Percentiles rank a stretch among this genome's conserved stretches.
Evolutionary conservation across 2,797 vertebrate species (phyloP).

Genomic region (Silurus aristotelis): DNA sequence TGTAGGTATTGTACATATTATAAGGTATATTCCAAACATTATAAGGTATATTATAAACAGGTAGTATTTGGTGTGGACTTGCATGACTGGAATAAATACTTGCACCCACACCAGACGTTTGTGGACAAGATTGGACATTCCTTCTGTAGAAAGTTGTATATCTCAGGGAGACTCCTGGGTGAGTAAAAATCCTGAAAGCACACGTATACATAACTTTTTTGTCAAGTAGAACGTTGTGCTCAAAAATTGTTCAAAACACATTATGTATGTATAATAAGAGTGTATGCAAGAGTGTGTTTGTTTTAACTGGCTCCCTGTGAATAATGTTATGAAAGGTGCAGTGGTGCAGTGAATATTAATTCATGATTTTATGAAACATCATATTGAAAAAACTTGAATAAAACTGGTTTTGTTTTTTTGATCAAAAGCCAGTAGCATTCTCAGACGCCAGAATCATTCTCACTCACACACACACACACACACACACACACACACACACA

Average conservation of each 20-base stretch:
- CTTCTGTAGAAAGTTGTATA: not conserved
- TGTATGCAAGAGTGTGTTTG: not conserved
- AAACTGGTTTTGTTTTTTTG: not conserved
- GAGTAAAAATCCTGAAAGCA: not conserved
- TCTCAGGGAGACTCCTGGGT: not conserved
- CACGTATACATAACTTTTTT: not conserved
- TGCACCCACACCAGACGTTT: no score
- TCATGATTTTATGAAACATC: not conserved
- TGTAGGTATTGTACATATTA: not conserved
- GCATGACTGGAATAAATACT: no score
- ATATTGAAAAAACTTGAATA: not conserved
- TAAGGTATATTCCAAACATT: not conserved
- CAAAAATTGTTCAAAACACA: not conserved
- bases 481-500: not conserved
- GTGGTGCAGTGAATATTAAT: not conserved
- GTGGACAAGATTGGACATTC: no score
- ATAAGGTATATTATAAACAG: no score
- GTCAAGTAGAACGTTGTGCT: not conserved
- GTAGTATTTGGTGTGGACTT: no score
- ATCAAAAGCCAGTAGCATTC: not conserved
- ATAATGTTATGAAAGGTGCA: slow-evolving; percentile 5
- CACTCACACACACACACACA: not conserved
- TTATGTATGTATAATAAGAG: not conserved
- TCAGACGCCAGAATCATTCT: no score
- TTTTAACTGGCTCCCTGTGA: not conserved